Conservation (phyloP, 1,140 invertebrate genomes). For the Cydia splendana region DNA sequence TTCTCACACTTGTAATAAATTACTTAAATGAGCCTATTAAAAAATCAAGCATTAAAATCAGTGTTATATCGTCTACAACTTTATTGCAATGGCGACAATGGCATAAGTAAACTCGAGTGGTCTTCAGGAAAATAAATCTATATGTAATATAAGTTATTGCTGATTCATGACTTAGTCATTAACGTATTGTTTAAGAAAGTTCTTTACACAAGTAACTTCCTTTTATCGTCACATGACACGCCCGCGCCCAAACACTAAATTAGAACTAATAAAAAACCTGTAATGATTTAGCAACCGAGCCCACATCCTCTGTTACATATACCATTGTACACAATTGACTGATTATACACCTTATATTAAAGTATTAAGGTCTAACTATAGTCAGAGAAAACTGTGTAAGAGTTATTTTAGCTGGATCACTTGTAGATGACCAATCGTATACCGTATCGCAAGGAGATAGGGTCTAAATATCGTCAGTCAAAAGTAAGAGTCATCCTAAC, state of each 20-base stretch:
- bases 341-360: too few relatives aligned
- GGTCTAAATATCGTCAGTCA: not conserved
- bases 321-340: not conserved
- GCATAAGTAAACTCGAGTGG: not conserved
- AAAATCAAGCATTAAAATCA: too few relatives aligned
- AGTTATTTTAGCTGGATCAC: not conserved
- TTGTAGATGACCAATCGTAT: too few relatives aligned
- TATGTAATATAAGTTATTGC: not conserved
- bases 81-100: too few relatives aligned
- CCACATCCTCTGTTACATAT: not conserved
- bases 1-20: too few relatives aligned
- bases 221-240: not conserved
- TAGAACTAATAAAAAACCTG: slow-evolving; percentile 2
- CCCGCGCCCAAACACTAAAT: not conserved
- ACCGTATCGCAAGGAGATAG: not conserved
- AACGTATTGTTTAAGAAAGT: not conserved
- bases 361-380: not conserved
- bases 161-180: not conserved
- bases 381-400: not conserved
- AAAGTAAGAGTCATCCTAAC: not conserved
- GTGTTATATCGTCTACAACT: too few relatives aligned
- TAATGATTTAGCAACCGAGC: not conserved
- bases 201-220: not conserved
- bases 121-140: not conserved
- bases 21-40: too few relatives aligned